Evolutionary conservation across 2,797 vertebrate species (phyloP).

Genomic region (Bradypodion pumilum): DNA sequence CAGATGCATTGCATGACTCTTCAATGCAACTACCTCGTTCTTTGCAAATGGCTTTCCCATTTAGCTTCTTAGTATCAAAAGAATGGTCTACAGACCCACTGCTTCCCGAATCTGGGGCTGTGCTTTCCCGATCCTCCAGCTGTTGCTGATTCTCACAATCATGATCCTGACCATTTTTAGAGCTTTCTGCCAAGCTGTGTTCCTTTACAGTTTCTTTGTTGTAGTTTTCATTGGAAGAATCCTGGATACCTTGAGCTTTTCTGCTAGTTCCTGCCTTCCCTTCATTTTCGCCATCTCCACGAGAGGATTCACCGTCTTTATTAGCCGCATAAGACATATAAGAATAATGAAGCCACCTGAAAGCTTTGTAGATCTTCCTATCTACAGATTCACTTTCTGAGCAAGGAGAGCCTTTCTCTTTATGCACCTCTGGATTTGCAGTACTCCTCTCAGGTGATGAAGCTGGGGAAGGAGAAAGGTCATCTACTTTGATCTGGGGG

Average conservation of each 20-base stretch:
- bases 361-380: constrained; percentile 83
- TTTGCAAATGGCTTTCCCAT: constrained; percentile 79
- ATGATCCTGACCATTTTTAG: constrained; percentile 61
- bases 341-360: constrained; percentile 83
- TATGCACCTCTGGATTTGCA: constrained; percentile 68
- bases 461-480: constrained; percentile 84
- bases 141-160: constrained; percentile 65
- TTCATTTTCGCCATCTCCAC: constrained; percentile 71
- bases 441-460: constrained; percentile 77
- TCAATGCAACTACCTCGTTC: constrained; percentile 71
- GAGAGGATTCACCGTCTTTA: constrained; percentile 78
- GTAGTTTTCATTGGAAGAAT: constrained; percentile 62
- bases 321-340: constrained; percentile 79
- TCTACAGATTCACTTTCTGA: constrained; percentile 80
- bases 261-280: constrained; percentile 77
- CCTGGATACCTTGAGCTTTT: constrained; percentile 66
- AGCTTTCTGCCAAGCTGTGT: constrained; percentile 63
- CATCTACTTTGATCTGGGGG: constrained; percentile 89
- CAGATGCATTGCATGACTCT: constrained; percentile 67
- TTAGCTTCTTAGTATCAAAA: constrained; percentile 80
- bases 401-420: constrained; percentile 72
- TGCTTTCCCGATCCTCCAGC: constrained; percentile 70
- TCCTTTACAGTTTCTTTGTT: constrained; percentile 72
- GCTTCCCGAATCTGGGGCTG: constrained; percentile 65
- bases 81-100: constrained; percentile 69